Percentiles rank a stretch among this genome's conserved stretches.
These are phyloP conservation scores for Hypotaenidia okinawae DNA, from an alignment of 2,797 vertebrate genomes.

Conservation along the genomic window DNA sequence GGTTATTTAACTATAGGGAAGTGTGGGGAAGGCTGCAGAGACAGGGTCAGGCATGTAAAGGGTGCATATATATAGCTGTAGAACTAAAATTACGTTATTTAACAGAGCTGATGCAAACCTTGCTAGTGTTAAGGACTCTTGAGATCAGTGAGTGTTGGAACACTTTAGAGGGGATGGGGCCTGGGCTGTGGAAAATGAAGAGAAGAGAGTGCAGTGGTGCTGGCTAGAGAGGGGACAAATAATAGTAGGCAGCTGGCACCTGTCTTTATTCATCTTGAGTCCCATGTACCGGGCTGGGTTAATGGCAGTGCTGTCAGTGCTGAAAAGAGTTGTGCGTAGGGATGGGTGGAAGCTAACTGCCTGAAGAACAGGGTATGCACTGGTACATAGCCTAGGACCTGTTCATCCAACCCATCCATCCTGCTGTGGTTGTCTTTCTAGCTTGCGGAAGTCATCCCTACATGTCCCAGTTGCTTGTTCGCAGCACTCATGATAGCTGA, in stretches of 20 bases:
- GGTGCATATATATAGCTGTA: rapidly evolving
- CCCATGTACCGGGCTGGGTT: not conserved
- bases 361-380: not conserved
- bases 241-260: not conserved
- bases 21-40: not conserved
- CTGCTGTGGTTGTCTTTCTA: not conserved
- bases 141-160: not conserved
- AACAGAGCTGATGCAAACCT: not conserved
- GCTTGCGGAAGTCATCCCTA: not conserved
- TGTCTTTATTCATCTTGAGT: not conserved
- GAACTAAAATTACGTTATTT: not conserved
- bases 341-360: not conserved
- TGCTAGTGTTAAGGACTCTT: not conserved
- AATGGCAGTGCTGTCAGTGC: not conserved
- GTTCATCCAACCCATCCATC: not conserved
- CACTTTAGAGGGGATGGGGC: not conserved
- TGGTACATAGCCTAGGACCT: not conserved
- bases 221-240: not conserved
- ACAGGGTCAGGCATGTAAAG: not conserved
- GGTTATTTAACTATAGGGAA: not conserved
- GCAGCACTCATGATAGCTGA: not conserved
- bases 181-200: not conserved
- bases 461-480: not conserved
- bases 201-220: not conserved
- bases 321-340: not conserved